Evolutionary conservation across 1,140 invertebrate genomes (phyloP).

Genomic region (Drosophila kurseongensis): DNA sequence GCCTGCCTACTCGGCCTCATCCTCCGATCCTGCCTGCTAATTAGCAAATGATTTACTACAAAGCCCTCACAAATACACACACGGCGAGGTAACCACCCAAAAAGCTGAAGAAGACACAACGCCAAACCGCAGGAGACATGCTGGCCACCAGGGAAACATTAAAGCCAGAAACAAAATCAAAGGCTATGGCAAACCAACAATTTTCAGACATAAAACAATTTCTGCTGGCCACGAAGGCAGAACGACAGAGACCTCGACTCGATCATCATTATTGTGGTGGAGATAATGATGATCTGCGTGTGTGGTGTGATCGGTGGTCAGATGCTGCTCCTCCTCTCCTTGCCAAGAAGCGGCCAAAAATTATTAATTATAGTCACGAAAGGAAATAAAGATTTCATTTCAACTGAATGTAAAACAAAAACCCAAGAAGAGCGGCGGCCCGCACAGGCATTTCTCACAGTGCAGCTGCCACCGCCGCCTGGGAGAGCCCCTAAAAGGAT

Average conservation of each 20-base stretch:
- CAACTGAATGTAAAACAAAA: slow-evolving; percentile 76
- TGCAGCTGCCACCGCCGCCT: slow-evolving; percentile 65
- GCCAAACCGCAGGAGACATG: slow-evolving; percentile 72
- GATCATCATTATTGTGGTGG: slow-evolving; percentile 26
- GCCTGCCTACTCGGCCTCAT: slow-evolving; percentile 10
- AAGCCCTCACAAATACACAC: slow-evolving; percentile 25
- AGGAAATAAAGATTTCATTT: slow-evolving; percentile 84
- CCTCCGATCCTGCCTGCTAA: slow-evolving; percentile 27
- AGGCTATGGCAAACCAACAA: slow-evolving; percentile 62
- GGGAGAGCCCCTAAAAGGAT: slow-evolving; percentile 75
- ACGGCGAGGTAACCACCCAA: slow-evolving; percentile 64
- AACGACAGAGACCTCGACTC: slow-evolving; percentile 10
- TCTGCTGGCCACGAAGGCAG: slow-evolving; percentile 39
- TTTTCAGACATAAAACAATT: slow-evolving; percentile 81
- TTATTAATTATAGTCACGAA: slow-evolving; percentile 84
- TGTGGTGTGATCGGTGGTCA: slow-evolving; percentile 73
- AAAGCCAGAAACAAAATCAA: slow-evolving; percentile 46
- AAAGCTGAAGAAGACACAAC: slow-evolving; percentile 53
- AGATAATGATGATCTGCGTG: slow-evolving; percentile 65
- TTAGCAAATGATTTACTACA: slow-evolving; percentile 59
- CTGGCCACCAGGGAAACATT: slow-evolving; percentile 74
- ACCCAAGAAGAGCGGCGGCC: slow-evolving; percentile 44
- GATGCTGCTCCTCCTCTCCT: slow-evolving; percentile 35
- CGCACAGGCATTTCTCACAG: slow-evolving; percentile 75
- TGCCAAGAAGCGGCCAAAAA: slow-evolving; percentile 52